Conservation (phyloP, 2,797 vertebrate species). For the Coregonus sp. region DNA sequence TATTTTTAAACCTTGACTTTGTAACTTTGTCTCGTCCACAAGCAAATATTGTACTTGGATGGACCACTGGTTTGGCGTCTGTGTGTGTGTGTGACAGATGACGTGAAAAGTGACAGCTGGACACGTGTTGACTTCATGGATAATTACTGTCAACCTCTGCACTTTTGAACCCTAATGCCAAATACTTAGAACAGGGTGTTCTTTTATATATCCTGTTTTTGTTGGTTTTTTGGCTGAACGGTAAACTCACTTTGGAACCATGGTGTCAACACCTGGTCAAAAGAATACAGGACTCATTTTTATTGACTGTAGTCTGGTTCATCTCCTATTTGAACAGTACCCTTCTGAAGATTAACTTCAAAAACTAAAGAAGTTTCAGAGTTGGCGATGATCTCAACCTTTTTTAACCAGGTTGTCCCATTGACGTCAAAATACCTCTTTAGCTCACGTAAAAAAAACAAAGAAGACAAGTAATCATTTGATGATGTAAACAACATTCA, state of each 20-base stretch:
- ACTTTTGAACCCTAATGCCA: neutral
- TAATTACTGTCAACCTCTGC: neutral
- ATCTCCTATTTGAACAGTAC: neutral
- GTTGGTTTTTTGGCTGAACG: neutral
- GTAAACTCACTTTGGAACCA: neutral
- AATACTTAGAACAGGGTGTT: neutral
- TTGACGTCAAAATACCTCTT: too few relatives aligned
- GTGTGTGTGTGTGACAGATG: neutral
- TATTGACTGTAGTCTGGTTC: neutral
- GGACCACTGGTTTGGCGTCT: neutral
- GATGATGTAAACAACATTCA: too few relatives aligned
- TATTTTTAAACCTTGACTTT: conserved; percentile 41
- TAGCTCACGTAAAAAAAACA: too few relatives aligned
- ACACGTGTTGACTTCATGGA: neutral
- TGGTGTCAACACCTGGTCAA: too few relatives aligned
- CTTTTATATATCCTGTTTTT: too few relatives aligned
- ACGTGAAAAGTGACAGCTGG: neutral
- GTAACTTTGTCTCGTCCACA: conserved; percentile 13
- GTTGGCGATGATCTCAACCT: too few relatives aligned
- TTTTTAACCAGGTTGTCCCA: too few relatives aligned
- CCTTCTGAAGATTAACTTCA: neutral
- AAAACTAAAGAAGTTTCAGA: too few relatives aligned
- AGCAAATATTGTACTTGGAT: conserved; percentile 6
- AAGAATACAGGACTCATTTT: too few relatives aligned
- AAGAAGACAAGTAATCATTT: too few relatives aligned